Evolutionary conservation across 2,888 invertebrate species (phyloP), one percentile per base, ranked within the genome.

Genomic region (Terebella lapidaria): DNA sequence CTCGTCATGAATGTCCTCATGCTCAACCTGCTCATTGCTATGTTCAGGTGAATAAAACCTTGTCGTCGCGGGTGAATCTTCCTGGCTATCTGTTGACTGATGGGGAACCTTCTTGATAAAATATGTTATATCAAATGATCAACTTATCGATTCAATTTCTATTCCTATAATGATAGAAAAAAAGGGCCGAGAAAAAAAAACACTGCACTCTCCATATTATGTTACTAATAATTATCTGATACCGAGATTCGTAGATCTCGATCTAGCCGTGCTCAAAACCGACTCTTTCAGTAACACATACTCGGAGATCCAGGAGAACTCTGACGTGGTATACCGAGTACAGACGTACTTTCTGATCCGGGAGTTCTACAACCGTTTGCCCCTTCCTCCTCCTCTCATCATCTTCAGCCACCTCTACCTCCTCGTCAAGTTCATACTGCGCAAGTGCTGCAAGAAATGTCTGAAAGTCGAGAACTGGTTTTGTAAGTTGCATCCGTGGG

Each of bases 11-110:
- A 79, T 57, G 74, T 80, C 18, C 71, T 80, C 15, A 72, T 80
- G 60, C 72, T 80, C 20, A 80, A 80, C 63, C 75, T 80, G 1
- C 76, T 80, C 54, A 80, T 80, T 67, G 80, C 80, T 56, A 79
- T 80, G 78, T 80, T 80, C 75, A 78, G 79, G 79, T 79, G 22
- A 49, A 18, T 18, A 35, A 35, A 10, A 35, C n/a, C n/a, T n/a
- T n/a, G n/a, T n/a, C n/a, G n/a, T n/a, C n/a, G n/a, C n/a, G n/a
- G n/a, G n/a, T n/a, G n/a, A n/a, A n/a, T n/a, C n/a, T n/a, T n/a
- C n/a, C n/a, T n/a, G n/a, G n/a, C n/a, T n/a, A n/a, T n/a, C n/a
- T n/a, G n/a, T n/a, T n/a, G n/a, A n/a, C n/a, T n/a, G n/a, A n/a
- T n/a, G n/a, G n/a, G n/a, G n/a, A n/a, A n/a, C n/a, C n/a, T n/a